Percentiles rank a stretch among this genome's conserved stretches.
These are phyloP conservation scores for Drosophila paranaensis DNA, from an alignment of 2,888 invertebrate species.

Conservation along the genomic window DNA sequence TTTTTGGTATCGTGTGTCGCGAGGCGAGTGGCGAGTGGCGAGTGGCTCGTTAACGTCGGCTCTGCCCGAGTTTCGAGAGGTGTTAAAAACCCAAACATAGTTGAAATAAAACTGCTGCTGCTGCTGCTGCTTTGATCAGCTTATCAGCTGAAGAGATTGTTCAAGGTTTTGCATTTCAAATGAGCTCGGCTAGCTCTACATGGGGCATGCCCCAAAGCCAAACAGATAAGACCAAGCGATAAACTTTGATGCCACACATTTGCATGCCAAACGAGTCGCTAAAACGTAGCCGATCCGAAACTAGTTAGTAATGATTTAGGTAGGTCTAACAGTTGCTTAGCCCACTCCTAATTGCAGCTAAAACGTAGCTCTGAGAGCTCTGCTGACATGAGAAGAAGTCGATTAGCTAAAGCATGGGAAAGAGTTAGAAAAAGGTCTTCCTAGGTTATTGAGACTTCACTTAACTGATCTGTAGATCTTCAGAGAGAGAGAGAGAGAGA, in stretches of 20 bases:
- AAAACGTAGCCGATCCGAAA: neutral
- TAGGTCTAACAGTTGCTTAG: too few species aligned
- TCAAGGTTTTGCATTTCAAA: constrained; percentile 72
- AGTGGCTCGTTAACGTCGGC: constrained; percentile 61
- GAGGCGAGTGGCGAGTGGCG: constrained; percentile 31
- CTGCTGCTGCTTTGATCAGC: constrained; percentile 45
- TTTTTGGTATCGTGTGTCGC: constrained; percentile 5
- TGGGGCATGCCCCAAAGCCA: constrained; percentile 43
- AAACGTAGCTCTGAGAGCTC: neutral
- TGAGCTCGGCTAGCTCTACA: constrained; percentile 36
- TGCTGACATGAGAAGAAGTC: neutral
- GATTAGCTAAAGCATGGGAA: neutral
- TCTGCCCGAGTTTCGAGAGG: constrained; percentile 45
- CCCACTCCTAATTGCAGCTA: neutral
- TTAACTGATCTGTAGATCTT: too few species aligned
- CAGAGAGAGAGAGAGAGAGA: too few species aligned
- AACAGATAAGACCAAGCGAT: constrained; percentile 41
- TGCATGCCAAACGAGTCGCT: constrained; percentile 54
- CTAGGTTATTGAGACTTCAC: too few species aligned
- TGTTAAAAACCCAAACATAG: constrained; percentile 36
- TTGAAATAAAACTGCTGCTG: constrained; percentile 24
- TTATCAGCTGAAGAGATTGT: constrained; percentile 55
- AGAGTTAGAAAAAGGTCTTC: too few species aligned
- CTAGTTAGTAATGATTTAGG: neutral
- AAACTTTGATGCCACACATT: constrained; percentile 42